Percentiles rank a stretch among this genome's conserved stretches.
Evolutionary conservation across 2,888 invertebrate genomes (phyloP).

Genomic region (Linnaemya vulpina): DNA sequence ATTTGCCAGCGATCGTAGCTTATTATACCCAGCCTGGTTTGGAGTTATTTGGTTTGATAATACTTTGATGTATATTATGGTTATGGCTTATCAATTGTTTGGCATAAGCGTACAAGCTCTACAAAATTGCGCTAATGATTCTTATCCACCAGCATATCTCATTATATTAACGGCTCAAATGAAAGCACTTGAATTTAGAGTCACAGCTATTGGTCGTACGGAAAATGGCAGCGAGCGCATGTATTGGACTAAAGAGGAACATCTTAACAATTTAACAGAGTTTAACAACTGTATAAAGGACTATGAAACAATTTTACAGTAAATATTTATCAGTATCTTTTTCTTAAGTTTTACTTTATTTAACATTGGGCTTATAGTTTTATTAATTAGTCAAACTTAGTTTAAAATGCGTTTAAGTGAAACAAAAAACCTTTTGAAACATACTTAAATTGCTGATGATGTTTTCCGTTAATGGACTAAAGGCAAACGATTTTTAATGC

Average conservation of each 20-base stretch:
- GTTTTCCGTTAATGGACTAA: too few species aligned
- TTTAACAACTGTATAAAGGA: conserved; percentile 78
- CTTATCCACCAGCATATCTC: conserved; percentile 80
- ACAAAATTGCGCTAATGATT: conserved; percentile 80
- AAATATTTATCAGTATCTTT: conserved; percentile 11
- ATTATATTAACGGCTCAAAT: conserved; percentile 79
- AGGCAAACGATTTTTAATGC: too few species aligned
- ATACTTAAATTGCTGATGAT: too few species aligned
- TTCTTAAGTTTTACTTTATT: background rate
- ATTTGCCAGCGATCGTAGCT: conserved; percentile 71
- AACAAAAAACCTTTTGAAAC: background rate
- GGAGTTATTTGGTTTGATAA: conserved; percentile 77
- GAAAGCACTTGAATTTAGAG: conserved; percentile 77
- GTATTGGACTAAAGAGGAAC: conserved; percentile 24
- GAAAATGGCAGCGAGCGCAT: conserved; percentile 13
- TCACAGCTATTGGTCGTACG: conserved; percentile 75
- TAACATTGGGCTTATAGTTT: background rate
- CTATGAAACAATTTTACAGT: conserved; percentile 76
- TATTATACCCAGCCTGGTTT: conserved; percentile 81
- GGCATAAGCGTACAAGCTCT: conserved; percentile 78
- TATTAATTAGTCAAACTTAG: too few species aligned
- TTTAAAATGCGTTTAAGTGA: background rate
- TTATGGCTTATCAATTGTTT: conserved; percentile 77
- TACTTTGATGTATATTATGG: conserved; percentile 70
- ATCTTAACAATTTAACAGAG: conserved; percentile 69